These are phyloP conservation scores for Oncorhynchus masou DNA, from an alignment of 2,113 vertebrate genomes.

Conservation along the genomic window DNA sequence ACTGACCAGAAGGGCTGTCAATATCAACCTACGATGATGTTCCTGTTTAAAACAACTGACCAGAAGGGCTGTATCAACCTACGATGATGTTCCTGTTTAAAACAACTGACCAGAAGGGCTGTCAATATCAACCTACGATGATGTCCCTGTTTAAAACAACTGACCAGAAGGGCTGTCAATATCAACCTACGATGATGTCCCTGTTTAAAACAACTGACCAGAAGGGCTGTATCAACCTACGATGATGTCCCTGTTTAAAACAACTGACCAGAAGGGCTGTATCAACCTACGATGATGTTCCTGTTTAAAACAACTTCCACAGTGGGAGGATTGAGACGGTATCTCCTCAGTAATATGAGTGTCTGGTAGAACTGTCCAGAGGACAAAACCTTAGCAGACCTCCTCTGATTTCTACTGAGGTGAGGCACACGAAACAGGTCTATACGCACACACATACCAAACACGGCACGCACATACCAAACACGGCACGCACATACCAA, in stretches of 20 bases:
- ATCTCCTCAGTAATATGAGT: not conserved
- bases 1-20: not conserved
- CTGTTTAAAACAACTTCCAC: not conserved
- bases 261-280: not conserved
- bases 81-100: too few relatives aligned
- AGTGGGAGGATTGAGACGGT: not conserved
- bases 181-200: too few relatives aligned
- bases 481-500: too few relatives aligned
- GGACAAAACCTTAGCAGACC: not conserved
- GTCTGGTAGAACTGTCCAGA: not conserved
- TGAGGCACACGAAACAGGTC: conserved; percentile 42
- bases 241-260: too few relatives aligned
- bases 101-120: not conserved
- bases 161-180: not conserved
- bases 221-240: not conserved
- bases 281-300: not conserved
- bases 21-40: not conserved
- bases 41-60: too few relatives aligned
- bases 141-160: too few relatives aligned
- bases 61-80: not conserved
- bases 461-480: too few relatives aligned
- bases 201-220: too few relatives aligned
- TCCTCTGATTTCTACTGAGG: not conserved
- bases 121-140: not conserved
- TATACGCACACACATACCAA: conserved; percentile 35